These are phyloP conservation scores for Pygoscelis antarcticus DNA, from an alignment of 2,113 vertebrate genomes.

Conservation along the genomic window DNA sequence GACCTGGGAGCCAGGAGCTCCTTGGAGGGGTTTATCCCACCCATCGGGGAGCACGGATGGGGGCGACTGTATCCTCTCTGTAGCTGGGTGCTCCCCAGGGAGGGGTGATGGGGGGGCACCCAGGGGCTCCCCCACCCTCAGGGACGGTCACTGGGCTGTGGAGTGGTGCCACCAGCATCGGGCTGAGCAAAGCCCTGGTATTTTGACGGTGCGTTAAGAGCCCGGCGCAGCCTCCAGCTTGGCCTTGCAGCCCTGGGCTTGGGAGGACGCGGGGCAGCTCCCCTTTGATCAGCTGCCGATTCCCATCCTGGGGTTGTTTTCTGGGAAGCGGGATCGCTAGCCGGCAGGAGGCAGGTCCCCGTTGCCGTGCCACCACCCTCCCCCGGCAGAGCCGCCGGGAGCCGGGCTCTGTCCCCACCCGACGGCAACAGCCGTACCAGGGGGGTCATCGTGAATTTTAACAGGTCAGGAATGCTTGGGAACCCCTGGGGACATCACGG, in stretches of 20 bases:
- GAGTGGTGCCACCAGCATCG: not conserved
- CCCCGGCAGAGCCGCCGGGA: not conserved
- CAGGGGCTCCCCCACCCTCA: not conserved
- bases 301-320: not conserved
- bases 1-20: not conserved
- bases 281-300: rapidly evolving
- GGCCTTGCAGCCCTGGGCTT: no score
- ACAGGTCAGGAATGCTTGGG: not conserved
- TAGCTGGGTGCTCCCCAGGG: not conserved
- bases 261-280: not conserved
- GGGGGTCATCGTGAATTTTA: rapidly evolving
- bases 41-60: rapidly evolving
- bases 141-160: not conserved
- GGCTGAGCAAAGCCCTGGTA: not conserved
- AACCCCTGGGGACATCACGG: not conserved
- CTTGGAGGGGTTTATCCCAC: not conserved
- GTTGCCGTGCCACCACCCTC: not conserved
- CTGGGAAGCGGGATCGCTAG: rapidly evolving
- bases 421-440: rapidly evolving
- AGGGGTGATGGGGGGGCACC: not conserved
- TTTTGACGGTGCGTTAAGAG: not conserved
- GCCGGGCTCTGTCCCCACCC: not conserved
- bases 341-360: not conserved
- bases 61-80: not conserved
- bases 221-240: not conserved